These are phyloP conservation scores for Alaudala cheleensis DNA, from an alignment of 2,113 vertebrate genomes.

Conservation along the genomic window DNA sequence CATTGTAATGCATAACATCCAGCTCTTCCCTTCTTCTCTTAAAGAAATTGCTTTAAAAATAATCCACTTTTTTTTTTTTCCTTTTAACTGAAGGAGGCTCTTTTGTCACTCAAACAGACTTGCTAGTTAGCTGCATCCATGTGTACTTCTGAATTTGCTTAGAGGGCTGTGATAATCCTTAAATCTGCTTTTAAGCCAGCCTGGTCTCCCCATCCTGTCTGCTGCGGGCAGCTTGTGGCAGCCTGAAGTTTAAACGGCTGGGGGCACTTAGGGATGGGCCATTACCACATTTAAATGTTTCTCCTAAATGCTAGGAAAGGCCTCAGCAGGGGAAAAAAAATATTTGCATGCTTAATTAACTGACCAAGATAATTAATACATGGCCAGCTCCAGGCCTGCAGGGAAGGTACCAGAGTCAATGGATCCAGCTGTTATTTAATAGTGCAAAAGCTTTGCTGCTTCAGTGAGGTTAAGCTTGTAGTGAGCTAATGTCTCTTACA, in stretches of 20 bases:
- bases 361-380: not conserved
- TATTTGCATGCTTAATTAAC: not conserved
- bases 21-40: not conserved
- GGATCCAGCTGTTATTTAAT: not conserved
- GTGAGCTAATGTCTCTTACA: not conserved
- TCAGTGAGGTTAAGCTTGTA: accelerated
- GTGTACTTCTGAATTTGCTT: not conserved
- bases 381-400: not conserved
- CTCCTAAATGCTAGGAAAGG: not conserved
- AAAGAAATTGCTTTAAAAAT: not conserved
- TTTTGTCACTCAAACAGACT: not conserved
- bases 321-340: not conserved
- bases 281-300: not conserved
- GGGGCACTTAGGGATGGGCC: not conserved
- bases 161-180: not conserved
- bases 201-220: not conserved
- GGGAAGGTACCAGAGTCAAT: not conserved
- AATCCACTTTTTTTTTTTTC: not conserved
- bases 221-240: not conserved
- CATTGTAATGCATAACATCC: not conserved
- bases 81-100: not conserved
- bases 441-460: not conserved
- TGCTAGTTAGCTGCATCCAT: not conserved
- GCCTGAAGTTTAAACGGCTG: not conserved
- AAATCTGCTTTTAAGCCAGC: not conserved